These are phyloP conservation scores for Parauchenoglanis ngamensis DNA, from an alignment of 2,797 vertebrate genomes.

Conservation along the genomic window DNA sequence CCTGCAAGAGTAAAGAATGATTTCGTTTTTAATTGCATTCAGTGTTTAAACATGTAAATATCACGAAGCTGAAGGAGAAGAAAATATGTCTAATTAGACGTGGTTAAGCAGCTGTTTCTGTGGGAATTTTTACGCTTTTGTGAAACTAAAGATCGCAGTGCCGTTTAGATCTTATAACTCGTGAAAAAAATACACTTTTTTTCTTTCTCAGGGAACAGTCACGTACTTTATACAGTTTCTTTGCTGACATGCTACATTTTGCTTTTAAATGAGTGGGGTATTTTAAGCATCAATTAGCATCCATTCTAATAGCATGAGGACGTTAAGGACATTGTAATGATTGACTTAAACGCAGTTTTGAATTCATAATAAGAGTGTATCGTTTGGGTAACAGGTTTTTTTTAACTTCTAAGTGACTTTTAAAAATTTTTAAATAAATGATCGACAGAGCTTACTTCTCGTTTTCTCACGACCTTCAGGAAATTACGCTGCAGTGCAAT, in stretches of 20 bases:
- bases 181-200: neutral
- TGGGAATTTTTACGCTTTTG: constrained; percentile 18
- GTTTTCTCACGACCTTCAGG: neutral
- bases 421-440: neutral
- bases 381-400: neutral
- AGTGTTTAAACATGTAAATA: constrained; percentile 60
- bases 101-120: constrained; percentile 19
- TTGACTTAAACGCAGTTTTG: neutral
- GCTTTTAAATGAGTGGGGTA: neutral
- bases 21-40: constrained; percentile 49
- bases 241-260: neutral
- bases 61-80: constrained; percentile 53
- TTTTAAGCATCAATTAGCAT: neutral
- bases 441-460: neutral
- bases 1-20: constrained; percentile 36
- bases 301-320: neutral
- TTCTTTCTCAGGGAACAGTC: neutral
- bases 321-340: neutral
- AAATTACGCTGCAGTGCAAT: neutral
- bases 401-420: too few species aligned
- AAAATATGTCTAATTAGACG: constrained; percentile 56
- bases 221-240: neutral
- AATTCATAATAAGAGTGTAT: neutral
- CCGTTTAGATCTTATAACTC: constrained; percentile 21
- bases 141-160: constrained; percentile 1